These are phyloP conservation scores for Oreochromis aureus DNA, from an alignment of 2,113 vertebrate species.

Conservation along the genomic window DNA sequence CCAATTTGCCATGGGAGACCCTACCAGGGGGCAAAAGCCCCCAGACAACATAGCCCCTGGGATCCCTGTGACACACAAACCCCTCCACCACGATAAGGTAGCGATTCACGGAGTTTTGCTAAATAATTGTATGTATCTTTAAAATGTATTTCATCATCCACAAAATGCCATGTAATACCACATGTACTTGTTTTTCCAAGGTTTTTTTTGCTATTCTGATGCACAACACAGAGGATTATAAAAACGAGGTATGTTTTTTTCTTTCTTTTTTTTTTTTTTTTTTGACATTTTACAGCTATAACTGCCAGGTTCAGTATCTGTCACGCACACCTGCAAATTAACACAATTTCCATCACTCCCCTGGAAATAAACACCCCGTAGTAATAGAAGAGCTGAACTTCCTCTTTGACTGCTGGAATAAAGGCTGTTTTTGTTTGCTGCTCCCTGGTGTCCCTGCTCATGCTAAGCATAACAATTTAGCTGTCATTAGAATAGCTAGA, in stretches of 20 bases:
- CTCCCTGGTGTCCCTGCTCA: background rate
- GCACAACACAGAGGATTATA: background rate
- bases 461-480: background rate
- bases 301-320: background rate
- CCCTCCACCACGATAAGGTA: too few relatives aligned
- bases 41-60: too few relatives aligned
- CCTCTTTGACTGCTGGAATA: background rate
- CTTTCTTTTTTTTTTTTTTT: background rate
- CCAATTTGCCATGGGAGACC: too few relatives aligned
- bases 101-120: too few relatives aligned
- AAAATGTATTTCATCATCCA: background rate
- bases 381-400: background rate
- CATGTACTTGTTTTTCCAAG: background rate
- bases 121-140: background rate
- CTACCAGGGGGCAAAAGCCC: too few relatives aligned
- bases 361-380: background rate
- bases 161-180: background rate
- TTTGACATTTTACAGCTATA: background rate
- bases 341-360: background rate
- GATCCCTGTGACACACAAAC: too few relatives aligned
- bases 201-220: background rate
- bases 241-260: background rate
- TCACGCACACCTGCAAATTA: background rate
- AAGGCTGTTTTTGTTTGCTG: background rate
- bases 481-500: fast-evolving